Evolutionary conservation across 2,888 invertebrate species (phyloP).

Genomic region (Perdita meconis): DNA sequence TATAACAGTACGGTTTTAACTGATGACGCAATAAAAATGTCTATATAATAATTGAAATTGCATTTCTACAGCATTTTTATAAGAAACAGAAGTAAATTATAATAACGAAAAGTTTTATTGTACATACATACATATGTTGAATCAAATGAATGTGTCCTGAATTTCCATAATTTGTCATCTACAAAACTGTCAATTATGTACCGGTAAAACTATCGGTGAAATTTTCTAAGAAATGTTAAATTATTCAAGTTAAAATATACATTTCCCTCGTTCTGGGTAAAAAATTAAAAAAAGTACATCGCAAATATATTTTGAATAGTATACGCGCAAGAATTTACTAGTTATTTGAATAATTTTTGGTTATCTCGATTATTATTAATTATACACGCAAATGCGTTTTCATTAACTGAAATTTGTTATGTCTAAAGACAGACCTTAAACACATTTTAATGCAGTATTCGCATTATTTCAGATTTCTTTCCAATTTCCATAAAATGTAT

Average conservation of each 20-base stretch:
- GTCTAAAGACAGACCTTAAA: not conserved
- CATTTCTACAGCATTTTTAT: not conserved
- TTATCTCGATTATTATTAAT: not conserved
- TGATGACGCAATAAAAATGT: slow-evolving; percentile 1
- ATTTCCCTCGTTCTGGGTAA: not conserved
- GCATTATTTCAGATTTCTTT: not conserved
- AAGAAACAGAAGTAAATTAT: not conserved
- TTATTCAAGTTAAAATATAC: too few relatives aligned
- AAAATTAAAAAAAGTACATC: not conserved
- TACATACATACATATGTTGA: too few relatives aligned
- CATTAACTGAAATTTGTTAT: slow-evolving; percentile 16
- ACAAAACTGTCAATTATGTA: too few relatives aligned
- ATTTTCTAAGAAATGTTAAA: too few relatives aligned
- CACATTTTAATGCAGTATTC: not conserved
- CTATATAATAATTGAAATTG: not conserved
- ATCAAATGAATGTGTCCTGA: too few relatives aligned
- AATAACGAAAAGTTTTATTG: too few relatives aligned
- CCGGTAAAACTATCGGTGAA: too few relatives aligned
- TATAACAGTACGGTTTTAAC: slow-evolving; percentile 6
- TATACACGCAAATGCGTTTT: too few relatives aligned
- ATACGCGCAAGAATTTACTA: slow-evolving; percentile 10
- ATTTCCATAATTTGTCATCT: too few relatives aligned
- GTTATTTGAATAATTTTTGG: not conserved
- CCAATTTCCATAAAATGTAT: not conserved
- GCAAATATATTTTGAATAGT: not conserved